Base-by-base conservation (phyloP, 2,113 vertebrate species). In the Apteryx owenii region DNA sequence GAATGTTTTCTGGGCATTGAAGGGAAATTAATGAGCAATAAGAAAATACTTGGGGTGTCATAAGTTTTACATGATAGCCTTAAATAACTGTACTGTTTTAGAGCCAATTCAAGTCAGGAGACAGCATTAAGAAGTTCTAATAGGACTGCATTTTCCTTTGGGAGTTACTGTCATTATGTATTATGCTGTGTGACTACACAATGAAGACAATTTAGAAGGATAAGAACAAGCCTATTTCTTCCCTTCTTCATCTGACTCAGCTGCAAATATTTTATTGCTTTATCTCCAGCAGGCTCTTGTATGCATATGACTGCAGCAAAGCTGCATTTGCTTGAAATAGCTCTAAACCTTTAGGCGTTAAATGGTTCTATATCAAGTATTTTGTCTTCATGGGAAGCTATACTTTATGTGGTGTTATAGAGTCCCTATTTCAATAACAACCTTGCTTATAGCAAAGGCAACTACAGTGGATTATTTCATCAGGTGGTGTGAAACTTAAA, bases 191-290 rank as follows among this genome's bases (percentile, higher is more conserved):
- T 81, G 36, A 50, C 36, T 75, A 68, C 36, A 70, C 14, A 81
- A 9, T 26, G 23, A 4, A 10, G 12, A 64, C 17, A 38, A 69
- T 20, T 6, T 6, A 75, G 19, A 88, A 86, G 4, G 17, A 21
- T 31, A 36, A 60, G 17, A 77, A 26, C 0, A n/a, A 46, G 5
- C 2, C 1, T 61, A 5, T 36, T 65, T 48, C 58, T 1, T 56
- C n/a, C 4, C 72, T 62, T 23, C 5, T 26, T 72, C 44, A 1
- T 53, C 64, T 81, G 46, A 26, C 1, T 60, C 3, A 2, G 12
- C 10, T 17, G 8, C 5, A 83, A 17, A 3, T 15, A 33, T 31
- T 73, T 79, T 64, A 16, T 5, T 44, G 4, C 31, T 81, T 82
- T 16, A 19, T 70, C 8, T 91, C 4, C 11, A 33, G 16, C 16